A percentile compares a stretch with the other conserved stretches of the same genome.
These are phyloP conservation scores for Drosophila kuntzei DNA, from an alignment of 2,888 invertebrate species.

Conservation along the genomic window DNA sequence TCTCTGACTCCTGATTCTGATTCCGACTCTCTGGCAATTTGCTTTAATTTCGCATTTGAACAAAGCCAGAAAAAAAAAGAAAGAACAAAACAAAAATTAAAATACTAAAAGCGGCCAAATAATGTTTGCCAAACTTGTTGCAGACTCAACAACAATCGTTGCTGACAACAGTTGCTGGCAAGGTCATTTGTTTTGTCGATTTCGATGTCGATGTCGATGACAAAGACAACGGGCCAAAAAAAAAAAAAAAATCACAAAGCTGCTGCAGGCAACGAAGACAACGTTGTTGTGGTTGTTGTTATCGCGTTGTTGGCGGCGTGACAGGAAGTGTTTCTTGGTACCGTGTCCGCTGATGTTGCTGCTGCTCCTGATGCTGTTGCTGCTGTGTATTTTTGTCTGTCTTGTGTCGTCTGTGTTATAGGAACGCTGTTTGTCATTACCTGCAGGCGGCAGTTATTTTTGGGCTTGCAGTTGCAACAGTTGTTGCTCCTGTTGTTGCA, in stretches of 20 bases:
- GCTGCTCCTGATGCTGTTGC: not conserved
- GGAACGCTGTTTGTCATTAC: conserved; percentile 65
- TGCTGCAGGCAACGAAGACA: conserved; percentile 24
- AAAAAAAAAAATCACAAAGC: conserved; percentile 28
- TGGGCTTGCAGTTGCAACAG: conserved; percentile 25
- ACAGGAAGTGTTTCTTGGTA: conserved; percentile 68
- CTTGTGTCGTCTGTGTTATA: conserved; percentile 24
- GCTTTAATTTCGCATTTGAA: conserved; percentile 59
- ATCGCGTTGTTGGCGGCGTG: conserved; percentile 49
- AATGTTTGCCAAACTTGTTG: conserved; percentile 80
- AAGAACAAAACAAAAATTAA: conserved; percentile 50
- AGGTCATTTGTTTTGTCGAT: conserved; percentile 75
- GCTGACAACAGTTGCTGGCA: conserved; percentile 41
- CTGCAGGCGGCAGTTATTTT: conserved; percentile 58
- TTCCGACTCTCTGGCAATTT: not conserved
- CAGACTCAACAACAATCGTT: conserved; percentile 34
- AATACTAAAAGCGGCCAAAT: conserved; percentile 60
- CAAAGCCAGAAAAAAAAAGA: conserved; percentile 41
- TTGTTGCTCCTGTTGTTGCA: conserved; percentile 24
- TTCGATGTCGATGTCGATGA: conserved; percentile 67
- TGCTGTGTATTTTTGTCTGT: conserved; percentile 5
- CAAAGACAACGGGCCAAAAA: conserved; percentile 52
- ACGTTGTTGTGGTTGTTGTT: conserved; percentile 33
- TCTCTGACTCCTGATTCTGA: conserved; percentile 39
- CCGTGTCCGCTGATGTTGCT: conserved; percentile 12